Base-by-base conservation (phyloP, 2,797 vertebrate species). In the Halcyon leucocephala region DNA sequence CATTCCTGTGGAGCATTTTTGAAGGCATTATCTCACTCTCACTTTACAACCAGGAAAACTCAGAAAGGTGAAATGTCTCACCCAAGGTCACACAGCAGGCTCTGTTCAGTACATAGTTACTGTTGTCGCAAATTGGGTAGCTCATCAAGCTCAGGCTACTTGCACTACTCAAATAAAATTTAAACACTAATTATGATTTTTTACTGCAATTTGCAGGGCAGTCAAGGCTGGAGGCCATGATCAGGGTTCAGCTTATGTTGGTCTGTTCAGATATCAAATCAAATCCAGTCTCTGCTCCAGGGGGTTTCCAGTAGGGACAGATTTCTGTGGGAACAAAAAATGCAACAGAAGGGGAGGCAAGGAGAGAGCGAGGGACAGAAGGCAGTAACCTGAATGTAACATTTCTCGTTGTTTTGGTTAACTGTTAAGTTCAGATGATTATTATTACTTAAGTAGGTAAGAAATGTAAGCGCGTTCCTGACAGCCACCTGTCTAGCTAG, bases 101-200 rank as follows among this genome's bases (percentile, higher is more conserved):
- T 85, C 61, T 64, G 52, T 58, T 95, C 71, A 17, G 90, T 71
- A 77, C 82, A 73, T 16, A 86, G 82, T 64, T 73, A 66, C 80
- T 88, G 72, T 16, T 58, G 78, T 77, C 82, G 78, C 88, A 95
- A 94, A 96, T 39, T 64, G 49, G 70, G 33, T 21, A 61, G 67
- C 90, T 93, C 83, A 96, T 94, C 88, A 94, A 92, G 90, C 78
- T 74, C 57, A 35, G 44, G 71, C 88, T 82, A 91, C 90, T 92
- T 74, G 86, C 61, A 82, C 83, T 74, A 85, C 83, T 94, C 93
- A 87, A 93, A 88, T 81, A 92, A 91, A 95, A 95, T 81, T 92
- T 79, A 90, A 94, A 90, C 60, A 86, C 70, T 93, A 92, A 96
- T 95, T 87, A 90, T 62, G 79, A 67, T 73, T 96, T 96, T 93